Conservation (phyloP, 2,113 vertebrate genomes). For the Carettochelys insculpta region DNA sequence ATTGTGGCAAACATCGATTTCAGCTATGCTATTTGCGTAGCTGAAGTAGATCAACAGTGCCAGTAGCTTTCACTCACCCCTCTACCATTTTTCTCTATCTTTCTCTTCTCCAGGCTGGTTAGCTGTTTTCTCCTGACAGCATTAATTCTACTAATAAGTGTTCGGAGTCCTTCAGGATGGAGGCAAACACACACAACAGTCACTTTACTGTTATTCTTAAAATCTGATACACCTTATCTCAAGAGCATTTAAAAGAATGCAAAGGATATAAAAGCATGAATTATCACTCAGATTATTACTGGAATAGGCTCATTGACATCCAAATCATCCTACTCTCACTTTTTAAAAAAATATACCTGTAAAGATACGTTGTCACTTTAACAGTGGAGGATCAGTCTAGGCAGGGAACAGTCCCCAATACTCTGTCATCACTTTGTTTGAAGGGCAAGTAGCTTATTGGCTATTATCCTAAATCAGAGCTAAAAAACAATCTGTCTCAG, state of each 20-base stretch:
- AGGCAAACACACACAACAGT: background rate
- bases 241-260: background rate
- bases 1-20: too few species aligned
- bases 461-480: conserved; percentile 36
- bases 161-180: background rate
- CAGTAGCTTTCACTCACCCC: too few species aligned
- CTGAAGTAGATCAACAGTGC: too few species aligned
- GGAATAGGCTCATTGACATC: background rate
- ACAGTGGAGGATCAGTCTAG: background rate
- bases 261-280: background rate
- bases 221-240: background rate
- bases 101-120: too few species aligned
- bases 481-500: conserved; percentile 33
- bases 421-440: conserved; percentile 27
- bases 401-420: conserved; percentile 23
- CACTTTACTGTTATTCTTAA: background rate
- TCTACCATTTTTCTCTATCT: too few species aligned
- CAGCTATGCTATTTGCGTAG: too few species aligned
- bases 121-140: background rate
- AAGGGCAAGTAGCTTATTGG: conserved; percentile 29
- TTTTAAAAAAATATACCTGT: background rate
- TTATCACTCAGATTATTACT: background rate
- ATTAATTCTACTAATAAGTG: background rate
- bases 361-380: background rate
- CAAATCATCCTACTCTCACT: background rate